Conservation (phyloP, 2,888 invertebrate species). For the Ashinkailepas kermadecensis region DNA sequence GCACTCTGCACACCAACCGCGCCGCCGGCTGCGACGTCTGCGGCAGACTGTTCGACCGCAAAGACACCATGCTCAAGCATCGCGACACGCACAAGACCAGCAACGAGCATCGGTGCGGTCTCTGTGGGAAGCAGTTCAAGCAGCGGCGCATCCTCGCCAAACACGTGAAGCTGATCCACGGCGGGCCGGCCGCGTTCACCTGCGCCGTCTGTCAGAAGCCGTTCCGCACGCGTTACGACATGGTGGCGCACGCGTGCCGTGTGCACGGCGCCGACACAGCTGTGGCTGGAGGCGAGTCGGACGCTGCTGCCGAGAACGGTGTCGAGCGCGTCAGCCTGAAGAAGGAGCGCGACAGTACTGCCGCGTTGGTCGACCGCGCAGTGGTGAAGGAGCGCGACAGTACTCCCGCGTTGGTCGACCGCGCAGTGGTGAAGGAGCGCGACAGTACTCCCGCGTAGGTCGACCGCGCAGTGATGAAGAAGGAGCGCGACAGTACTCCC, state of each 20-base stretch:
- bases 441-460: too few relatives aligned
- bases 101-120: not conserved
- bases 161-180: constrained; percentile 5
- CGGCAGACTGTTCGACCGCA: not conserved
- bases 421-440: too few relatives aligned
- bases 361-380: too few relatives aligned
- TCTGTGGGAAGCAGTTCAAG: constrained; percentile 1
- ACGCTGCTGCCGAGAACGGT: too few relatives aligned
- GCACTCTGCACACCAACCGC: not conserved
- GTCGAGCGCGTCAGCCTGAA: too few relatives aligned
- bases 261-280: not conserved
- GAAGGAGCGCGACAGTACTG: too few relatives aligned
- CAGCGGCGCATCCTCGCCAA: constrained; percentile 14
- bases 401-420: too few relatives aligned
- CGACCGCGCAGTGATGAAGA: too few relatives aligned
- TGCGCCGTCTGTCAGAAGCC: not conserved
- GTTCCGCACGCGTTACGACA: not conserved
- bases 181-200: not conserved
- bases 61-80: not conserved
- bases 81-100: constrained; percentile 14
- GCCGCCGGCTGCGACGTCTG: not conserved
- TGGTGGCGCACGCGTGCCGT: not conserved
- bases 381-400: too few relatives aligned
- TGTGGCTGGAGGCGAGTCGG: too few relatives aligned
- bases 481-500: too few relatives aligned